Evolutionary conservation across 2,113 vertebrate genomes (phyloP).

Genomic region (Urocynchramus pylzowi): DNA sequence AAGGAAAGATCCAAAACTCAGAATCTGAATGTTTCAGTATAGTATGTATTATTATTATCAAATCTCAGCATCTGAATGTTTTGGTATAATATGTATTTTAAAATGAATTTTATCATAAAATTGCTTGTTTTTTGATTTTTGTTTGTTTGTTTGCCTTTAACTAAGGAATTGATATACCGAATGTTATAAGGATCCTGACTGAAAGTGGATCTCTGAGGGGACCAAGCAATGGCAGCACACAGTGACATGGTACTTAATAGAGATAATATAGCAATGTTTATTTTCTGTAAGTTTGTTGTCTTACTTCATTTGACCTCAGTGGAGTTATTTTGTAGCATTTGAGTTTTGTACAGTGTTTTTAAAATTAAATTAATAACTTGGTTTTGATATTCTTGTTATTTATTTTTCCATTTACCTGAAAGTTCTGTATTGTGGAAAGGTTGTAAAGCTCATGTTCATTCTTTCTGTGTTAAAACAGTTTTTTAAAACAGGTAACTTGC

Average conservation of each 20-base stretch:
- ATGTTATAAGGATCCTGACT: constrained; percentile 45
- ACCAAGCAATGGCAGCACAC: not conserved
- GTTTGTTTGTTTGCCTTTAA: not conserved
- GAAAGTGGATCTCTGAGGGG: constrained; percentile 45
- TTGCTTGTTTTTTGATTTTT: not conserved
- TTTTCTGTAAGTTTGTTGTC: not conserved
- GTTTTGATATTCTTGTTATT: not conserved
- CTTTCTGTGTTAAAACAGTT: not conserved
- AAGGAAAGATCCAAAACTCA: not conserved
- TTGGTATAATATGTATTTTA: not conserved
- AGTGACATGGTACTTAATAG: not conserved
- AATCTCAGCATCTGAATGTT: not conserved
- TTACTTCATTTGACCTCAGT: not conserved
- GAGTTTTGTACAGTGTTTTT: not conserved
- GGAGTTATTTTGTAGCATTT: not conserved
- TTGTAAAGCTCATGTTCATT: not conserved
- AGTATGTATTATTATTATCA: not conserved
- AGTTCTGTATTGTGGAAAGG: not conserved
- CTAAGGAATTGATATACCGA: constrained; percentile 42
- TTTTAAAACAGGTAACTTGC: not conserved
- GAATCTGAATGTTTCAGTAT: not conserved
- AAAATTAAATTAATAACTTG: not conserved
- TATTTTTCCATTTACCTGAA: not conserved
- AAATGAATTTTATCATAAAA: not conserved
- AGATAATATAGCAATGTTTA: not conserved